Conservation (phyloP, 92 coral and sea anemone species). For the Palythoa grandis region DNA sequence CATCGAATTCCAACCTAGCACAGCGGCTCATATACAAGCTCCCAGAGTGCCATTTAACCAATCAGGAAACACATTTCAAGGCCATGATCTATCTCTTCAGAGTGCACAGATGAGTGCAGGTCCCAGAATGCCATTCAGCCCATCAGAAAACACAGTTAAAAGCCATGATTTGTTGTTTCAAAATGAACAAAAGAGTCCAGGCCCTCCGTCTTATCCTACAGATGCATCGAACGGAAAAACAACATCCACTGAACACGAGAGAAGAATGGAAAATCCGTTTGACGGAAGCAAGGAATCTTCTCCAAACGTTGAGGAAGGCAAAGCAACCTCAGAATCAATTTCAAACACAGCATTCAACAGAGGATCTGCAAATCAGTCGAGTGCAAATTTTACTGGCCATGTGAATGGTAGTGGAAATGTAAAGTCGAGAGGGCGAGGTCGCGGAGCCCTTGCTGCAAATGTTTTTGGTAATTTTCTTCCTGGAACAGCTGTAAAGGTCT, state of each 20-base stretch:
- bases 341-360: background rate
- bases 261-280: background rate
- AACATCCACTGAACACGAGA: background rate
- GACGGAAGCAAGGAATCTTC: background rate
- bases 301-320: background rate
- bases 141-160: background rate
- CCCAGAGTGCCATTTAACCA: background rate
- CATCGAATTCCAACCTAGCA: background rate
- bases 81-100: background rate
- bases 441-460: slow-evolving; percentile 7
- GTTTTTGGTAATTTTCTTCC: background rate
- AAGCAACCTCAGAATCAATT: background rate
- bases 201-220: background rate
- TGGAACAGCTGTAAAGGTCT: background rate
- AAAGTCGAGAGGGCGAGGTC: slow-evolving; percentile 31
- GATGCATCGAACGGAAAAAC: background rate
- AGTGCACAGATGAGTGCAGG: background rate
- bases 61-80: background rate
- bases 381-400: background rate
- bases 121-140: background rate
- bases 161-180: background rate
- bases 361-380: background rate
- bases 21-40: background rate
- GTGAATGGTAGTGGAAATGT: background rate
- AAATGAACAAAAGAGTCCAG: background rate